Base-by-base conservation (phyloP, 2,113 vertebrate genomes). In the Rafetus swinhoei region DNA sequence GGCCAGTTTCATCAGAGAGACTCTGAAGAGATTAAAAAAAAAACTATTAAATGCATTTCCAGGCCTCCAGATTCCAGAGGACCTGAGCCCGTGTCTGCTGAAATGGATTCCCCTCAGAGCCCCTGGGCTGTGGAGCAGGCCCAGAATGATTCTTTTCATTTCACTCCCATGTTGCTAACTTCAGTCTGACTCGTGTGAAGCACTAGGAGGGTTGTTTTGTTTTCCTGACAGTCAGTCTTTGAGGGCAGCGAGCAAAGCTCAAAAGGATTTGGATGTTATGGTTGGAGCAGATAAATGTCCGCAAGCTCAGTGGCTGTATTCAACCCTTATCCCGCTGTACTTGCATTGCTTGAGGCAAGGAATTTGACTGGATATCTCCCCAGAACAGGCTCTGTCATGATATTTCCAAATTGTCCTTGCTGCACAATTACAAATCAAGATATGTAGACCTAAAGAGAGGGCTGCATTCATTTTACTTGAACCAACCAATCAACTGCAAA, bases 321-420 rank as follows among this genome's bases (percentile, higher is more conserved):
- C 74, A 86, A 85, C 85, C 29, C 60, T 85, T 86, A 85, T 72
- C 87, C 84, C 18, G 53, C 81, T 54, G 72, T 14, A 22, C 65
- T 72, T 7, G 18, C 65, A 55, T 55, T 59, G 84, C 89, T 86
- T 52, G 25, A 32, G 60, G 83, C 53, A 90, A 85, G 60, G 35
- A 85, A 85, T 90, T 60, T 86, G 39, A 86, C 77, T 85, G 85
- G 59, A 27, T 90, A 90, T 85, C 60, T 59, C 80, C 81, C 39
- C 53, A 72, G 60, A 62, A 57, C 62, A 85, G 39, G 21, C 83
- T 59, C 59, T 81, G 57, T n/a, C 4, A 35, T 50, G 35, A 53
- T 22, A 74, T 85, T 85, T 59, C 39, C 72, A 76, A 45, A 39
- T 22, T 21, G 24, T 90, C 29, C n/a, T 79, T 59, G 14, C 8